Evolutionary conservation across 2,888 invertebrate genomes (phyloP).

Genomic region (Morpho helenor): DNA sequence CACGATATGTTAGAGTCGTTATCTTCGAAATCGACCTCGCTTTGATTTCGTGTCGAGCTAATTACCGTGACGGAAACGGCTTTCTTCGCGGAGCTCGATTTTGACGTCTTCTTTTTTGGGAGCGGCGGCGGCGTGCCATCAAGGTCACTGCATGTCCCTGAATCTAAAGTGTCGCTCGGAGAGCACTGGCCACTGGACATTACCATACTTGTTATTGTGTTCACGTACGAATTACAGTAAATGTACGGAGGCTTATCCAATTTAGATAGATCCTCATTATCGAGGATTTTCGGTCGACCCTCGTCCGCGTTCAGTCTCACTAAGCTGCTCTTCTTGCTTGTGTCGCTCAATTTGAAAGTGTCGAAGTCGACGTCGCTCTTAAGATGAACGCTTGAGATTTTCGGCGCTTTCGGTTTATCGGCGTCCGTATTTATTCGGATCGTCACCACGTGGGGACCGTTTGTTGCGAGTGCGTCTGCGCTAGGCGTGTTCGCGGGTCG

Average conservation of each 20-base stretch:
- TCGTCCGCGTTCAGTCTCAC: constrained; percentile 81
- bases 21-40: constrained; percentile 84
- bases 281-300: constrained; percentile 66
- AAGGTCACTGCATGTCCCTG: constrained; percentile 91
- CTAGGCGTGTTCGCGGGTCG: constrained; percentile 65
- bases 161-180: constrained; percentile 90
- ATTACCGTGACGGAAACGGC: constrained; percentile 78
- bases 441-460: constrained; percentile 83
- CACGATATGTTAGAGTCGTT: constrained; percentile 89
- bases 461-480: constrained; percentile 57
- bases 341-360: constrained; percentile 56
- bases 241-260: constrained; percentile 76
- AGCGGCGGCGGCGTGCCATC: constrained; percentile 86
- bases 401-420: constrained; percentile 70
- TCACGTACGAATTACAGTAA: constrained; percentile 81
- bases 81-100: constrained; percentile 69
- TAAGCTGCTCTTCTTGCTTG: constrained; percentile 72
- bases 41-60: constrained; percentile 78
- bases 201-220: constrained; percentile 74
- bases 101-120: constrained; percentile 82
- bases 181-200: constrained; percentile 91
- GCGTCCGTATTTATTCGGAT: constrained; percentile 83
- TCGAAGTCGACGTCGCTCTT: constrained; percentile 71
- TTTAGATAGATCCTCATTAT: constrained; percentile 68
- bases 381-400: constrained; percentile 71